These are phyloP conservation scores for Atopsyche davidsoni DNA, from an alignment of 1,140 invertebrate species.

Conservation along the genomic window DNA sequence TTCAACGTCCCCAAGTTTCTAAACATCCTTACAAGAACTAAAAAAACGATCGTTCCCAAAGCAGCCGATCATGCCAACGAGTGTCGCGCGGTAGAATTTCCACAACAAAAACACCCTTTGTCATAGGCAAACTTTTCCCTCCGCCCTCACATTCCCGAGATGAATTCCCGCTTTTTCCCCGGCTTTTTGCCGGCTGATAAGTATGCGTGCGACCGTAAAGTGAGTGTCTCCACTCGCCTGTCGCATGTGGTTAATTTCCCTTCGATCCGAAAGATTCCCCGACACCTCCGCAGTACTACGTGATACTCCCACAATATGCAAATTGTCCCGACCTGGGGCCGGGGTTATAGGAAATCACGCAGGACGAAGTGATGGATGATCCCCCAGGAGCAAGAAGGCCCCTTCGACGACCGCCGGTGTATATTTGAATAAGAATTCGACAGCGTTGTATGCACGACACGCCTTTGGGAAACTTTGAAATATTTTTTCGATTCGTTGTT, in stretches of 20 bases:
- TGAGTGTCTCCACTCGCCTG: neutral
- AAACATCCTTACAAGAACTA: too few species aligned
- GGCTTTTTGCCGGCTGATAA: too few species aligned
- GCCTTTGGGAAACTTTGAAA: neutral
- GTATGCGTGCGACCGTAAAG: neutral
- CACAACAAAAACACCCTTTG: too few species aligned
- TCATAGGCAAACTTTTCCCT: too few species aligned
- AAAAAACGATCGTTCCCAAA: too few species aligned
- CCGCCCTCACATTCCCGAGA: too few species aligned
- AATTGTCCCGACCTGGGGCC: neutral
- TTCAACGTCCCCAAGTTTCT: too few species aligned
- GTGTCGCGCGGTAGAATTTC: too few species aligned
- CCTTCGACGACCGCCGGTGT: neutral
- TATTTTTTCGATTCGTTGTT: too few species aligned
- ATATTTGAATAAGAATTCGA: conserved; percentile 4
- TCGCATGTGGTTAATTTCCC: conserved; percentile 1
- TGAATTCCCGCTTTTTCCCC: too few species aligned
- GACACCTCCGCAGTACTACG: neutral
- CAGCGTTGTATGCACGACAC: neutral
- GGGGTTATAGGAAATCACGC: neutral
- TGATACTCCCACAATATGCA: neutral
- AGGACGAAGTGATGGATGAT: neutral
- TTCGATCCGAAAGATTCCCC: neutral
- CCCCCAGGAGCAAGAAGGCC: neutral
- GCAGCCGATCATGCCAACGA: too few species aligned